A percentile compares a stretch with the other conserved stretches of the same genome.
Conservation (phyloP, 2,888 invertebrate genomes). For the Epistrophe eligans region DNA sequence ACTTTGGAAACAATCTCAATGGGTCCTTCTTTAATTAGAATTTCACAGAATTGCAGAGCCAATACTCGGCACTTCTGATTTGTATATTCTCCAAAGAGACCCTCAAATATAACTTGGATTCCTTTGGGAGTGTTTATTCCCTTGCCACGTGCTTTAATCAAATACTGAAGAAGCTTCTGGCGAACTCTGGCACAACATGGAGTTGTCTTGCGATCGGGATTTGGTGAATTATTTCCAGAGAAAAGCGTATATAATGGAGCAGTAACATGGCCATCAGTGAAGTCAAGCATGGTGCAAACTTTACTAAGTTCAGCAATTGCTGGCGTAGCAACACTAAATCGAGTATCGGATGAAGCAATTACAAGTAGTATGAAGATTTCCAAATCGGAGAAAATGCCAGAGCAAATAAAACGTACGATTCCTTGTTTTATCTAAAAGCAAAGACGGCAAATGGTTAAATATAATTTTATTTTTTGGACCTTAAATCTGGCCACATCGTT, state of each 20-base stretch:
- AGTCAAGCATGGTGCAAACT: slow-evolving; percentile 89
- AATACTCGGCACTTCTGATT: slow-evolving; percentile 92
- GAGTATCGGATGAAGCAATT: slow-evolving; percentile 94
- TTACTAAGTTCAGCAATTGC: slow-evolving; percentile 94
- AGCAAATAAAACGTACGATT: slow-evolving; percentile 92
- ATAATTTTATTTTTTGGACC: not conserved
- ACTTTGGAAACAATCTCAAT: slow-evolving; percentile 82
- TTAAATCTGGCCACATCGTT: too few relatives aligned
- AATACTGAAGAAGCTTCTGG: slow-evolving; percentile 92
- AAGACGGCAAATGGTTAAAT: slow-evolving; percentile 29
- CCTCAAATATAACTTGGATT: slow-evolving; percentile 95
- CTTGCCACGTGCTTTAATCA: slow-evolving; percentile 89
- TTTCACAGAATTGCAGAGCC: slow-evolving; percentile 92
- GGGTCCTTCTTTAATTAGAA: slow-evolving; percentile 89
- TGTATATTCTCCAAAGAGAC: slow-evolving; percentile 92
- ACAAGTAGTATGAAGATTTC: slow-evolving; percentile 91
- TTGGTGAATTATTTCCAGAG: slow-evolving; percentile 84
- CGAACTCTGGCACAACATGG: slow-evolving; percentile 93
- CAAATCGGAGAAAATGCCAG: slow-evolving; percentile 90
- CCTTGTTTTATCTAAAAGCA: slow-evolving; percentile 87
- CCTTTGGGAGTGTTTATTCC: slow-evolving; percentile 91
- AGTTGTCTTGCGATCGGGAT: slow-evolving; percentile 89
- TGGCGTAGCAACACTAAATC: slow-evolving; percentile 94
- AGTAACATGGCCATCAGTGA: slow-evolving; percentile 89
- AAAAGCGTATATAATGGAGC: slow-evolving; percentile 92